phyloP scores from a whole-genome alignment of 2,888 invertebrate species.

The Odontothrips loti region DNA sequence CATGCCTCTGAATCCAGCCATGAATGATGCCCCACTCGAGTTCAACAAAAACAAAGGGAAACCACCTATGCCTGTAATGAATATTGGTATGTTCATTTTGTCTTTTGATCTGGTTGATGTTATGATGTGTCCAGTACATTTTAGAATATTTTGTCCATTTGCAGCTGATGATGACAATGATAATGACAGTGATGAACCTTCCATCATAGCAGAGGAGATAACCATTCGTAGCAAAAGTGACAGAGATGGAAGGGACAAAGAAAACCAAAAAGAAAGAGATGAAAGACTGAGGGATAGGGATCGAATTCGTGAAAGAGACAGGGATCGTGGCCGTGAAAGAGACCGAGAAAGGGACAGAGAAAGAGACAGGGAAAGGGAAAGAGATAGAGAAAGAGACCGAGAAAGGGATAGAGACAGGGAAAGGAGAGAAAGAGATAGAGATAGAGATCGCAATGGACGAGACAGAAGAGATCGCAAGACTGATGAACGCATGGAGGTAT shows the following conservation, averaged over 20 bases:
- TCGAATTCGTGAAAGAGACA: conserved; percentile 33
- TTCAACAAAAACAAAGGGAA: conserved; percentile 60
- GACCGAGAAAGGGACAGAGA: conserved; percentile 39
- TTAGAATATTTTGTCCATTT: background rate
- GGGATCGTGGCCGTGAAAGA: conserved; percentile 37
- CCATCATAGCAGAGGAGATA: background rate
- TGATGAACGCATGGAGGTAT: conserved; percentile 30
- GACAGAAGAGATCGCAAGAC: conserved; percentile 33
- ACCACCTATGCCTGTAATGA: conserved; percentile 51
- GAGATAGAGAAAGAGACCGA: conserved; percentile 36
- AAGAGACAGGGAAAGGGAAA: conserved; percentile 37
- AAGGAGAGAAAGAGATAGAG: conserved; percentile 34
- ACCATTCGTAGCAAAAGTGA: background rate
- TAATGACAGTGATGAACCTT: background rate
- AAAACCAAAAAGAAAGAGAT: conserved; percentile 9
- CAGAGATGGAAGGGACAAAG: background rate
- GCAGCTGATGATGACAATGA: background rate
- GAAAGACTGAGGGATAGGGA: conserved; percentile 35
- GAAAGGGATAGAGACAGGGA: conserved; percentile 35
- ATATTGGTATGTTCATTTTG: conserved; percentile 32
- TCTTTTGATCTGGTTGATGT: conserved; percentile 27
- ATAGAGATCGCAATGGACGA: conserved; percentile 34
- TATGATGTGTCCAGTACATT: background rate
- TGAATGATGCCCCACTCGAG: conserved; percentile 59
- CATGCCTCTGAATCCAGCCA: conserved; percentile 44